phyloP scores from a whole-genome alignment of 2,888 invertebrate genomes.

The Alsophila aescularia region DNA sequence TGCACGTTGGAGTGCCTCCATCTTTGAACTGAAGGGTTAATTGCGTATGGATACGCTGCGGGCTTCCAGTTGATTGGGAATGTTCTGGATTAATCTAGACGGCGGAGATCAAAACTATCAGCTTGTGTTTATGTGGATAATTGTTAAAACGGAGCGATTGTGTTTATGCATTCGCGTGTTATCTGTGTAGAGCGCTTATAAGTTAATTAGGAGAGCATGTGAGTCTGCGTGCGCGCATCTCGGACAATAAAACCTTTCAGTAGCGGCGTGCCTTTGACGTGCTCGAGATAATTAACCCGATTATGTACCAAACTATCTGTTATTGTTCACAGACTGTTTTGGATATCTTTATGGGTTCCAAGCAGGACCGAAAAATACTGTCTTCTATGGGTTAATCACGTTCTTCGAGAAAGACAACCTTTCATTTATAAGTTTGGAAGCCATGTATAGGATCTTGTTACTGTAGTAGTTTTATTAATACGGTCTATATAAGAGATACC shows the following conservation, averaged over 20 bases:
- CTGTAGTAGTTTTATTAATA: no score
- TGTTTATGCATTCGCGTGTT: slow-evolving; percentile 43
- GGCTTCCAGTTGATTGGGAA: slow-evolving; percentile 33
- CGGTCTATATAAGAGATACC: not conserved
- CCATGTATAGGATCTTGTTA: no score
- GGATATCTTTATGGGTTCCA: slow-evolving; percentile 26
- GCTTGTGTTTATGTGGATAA: slow-evolving; percentile 17
- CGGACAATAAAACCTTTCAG: slow-evolving; percentile 72
- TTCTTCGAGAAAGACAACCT: not conserved
- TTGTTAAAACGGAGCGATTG: slow-evolving; percentile 33
- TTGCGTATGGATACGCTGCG: slow-evolving; percentile 38
- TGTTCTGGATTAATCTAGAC: slow-evolving; percentile 21
- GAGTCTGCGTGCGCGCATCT: slow-evolving; percentile 59
- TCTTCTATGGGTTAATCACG: not conserved
- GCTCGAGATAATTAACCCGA: slow-evolving; percentile 54
- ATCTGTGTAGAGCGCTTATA: slow-evolving; percentile 52
- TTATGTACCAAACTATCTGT: slow-evolving; percentile 51
- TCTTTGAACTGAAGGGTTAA: slow-evolving; percentile 40
- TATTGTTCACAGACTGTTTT: slow-evolving; percentile 46
- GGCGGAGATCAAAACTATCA: slow-evolving; percentile 14
- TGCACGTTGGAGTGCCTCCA: slow-evolving; percentile 32
- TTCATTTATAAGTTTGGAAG: not conserved
- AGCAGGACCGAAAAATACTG: slow-evolving; percentile 1
- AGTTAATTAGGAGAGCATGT: slow-evolving; percentile 73
- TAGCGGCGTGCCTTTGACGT: slow-evolving; percentile 67